Evolutionary conservation across 1,140 invertebrate species (phyloP), one percentile per base, ranked within the genome.

Genomic region (Hormaphis cornu): DNA sequence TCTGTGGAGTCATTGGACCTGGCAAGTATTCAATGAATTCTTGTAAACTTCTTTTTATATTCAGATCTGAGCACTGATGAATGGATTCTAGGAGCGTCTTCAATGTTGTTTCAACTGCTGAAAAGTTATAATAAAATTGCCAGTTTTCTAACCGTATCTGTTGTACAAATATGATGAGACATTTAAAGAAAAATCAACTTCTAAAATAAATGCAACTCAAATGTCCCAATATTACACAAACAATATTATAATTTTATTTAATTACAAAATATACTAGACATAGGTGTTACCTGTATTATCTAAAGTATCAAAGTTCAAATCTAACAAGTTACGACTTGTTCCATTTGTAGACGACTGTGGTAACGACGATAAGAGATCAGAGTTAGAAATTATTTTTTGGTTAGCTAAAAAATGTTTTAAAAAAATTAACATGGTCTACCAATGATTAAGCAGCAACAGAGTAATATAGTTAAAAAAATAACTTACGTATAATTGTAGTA

Each of bases 1-100:
- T 85, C 74, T 87, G 83, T 16, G 82, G 77, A 0, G 85, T 88
- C 28, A 84, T 69, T 2, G 83, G 82, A 0, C 85, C 85, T 1
- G 87, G 86, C 22, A 88, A 78, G 69, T 42, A 61, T 46, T 69
- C 58, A 20, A 69, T 30, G 37, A 72, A 52, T 50, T 61, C 46
- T 46, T 35, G 26, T 4, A 71, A 61, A 30, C 24, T 1, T 26
- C 5, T 54, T 53, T 28, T 54, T 40, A 69, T 44, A 33, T 53
- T 16, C 18, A 28, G 54, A 54, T 56, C 52, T 54, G 48, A 53
- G 28, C n/a, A 10, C n/a, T 53, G 10, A 10, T 40, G 66, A 54
- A 69, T 69, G n/a, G 52, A 54, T 69, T 56, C 52, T 37, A 52
- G 16, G 28, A 69, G 18, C 30, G 2, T 35, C 61, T 66, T 66